Base-by-base conservation (phyloP, 2,888 invertebrate species). In the Choristoneura rosaceana region DNA sequence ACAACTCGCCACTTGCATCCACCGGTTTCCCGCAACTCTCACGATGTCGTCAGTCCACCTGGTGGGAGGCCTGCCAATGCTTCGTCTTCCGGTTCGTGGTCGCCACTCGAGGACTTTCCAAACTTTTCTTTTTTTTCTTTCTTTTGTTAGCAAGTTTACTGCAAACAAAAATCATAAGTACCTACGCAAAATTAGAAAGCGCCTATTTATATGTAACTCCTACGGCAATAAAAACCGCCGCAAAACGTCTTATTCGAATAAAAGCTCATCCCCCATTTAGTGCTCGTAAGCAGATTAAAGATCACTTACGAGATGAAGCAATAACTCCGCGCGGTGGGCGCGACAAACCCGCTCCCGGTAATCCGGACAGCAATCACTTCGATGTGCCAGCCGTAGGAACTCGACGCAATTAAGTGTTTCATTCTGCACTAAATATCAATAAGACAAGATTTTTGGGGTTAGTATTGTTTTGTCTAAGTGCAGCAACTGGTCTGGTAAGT, bases 291-390 rank as follows among this genome's bases (percentile, higher is more conserved):
- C 59, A 34, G 33, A 34, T 59, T 59, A 34, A n/a, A 59, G 59
- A 58, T 33, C 34, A 62, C 45, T 62, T 43, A 3, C 25, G 2
- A 17, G 62, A 62, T 62, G 43, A 43, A 33, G 45, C 62, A 45
- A 45, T 62, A 62, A 62, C 62, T 62, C 45, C 25, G 45, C 14
- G 17, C 4, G 14, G 41, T 2, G 4, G 4, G 61, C 15, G 17
- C 41, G 38, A 3, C 38, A 5, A 4, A 17, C 17, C 3, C 14
- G 55, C 25, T 33, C 50, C 50, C 50, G 15, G 50, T 52, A 52
- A 15, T 15, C 50, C 50, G 50, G 50, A 52, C 50, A 52, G 8
- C 60, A 60, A 60, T 60, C 41, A 60, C 60, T 60, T 14, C 25
- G 14, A 4, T 12, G 0, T 2, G 14, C 33, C 59, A 7, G n/a